Evolutionary conservation across 2,113 vertebrate genomes (phyloP).

Genomic region (Ammospiza nelsoni): DNA sequence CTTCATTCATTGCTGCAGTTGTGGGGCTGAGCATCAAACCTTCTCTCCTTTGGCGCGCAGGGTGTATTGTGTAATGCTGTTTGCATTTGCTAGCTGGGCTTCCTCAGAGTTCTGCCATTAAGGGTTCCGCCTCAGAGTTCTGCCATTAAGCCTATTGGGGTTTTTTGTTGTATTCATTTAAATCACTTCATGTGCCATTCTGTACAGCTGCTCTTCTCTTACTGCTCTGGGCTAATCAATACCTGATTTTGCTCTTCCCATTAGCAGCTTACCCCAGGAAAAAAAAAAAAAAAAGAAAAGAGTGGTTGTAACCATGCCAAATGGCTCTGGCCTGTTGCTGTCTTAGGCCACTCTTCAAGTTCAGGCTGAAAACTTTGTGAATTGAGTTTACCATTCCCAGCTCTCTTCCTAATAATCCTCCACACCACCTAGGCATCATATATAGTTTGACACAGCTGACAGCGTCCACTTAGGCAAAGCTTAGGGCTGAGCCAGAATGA

Average conservation of each 20-base stretch:
- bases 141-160: background rate
- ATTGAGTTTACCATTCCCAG: background rate
- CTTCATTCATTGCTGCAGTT: conserved; percentile 41
- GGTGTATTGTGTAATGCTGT: background rate
- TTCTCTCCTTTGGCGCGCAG: conserved; percentile 1
- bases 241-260: background rate
- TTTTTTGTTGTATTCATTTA: background rate
- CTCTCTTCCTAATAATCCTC: conserved; percentile 13
- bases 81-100: background rate
- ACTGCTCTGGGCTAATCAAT: background rate
- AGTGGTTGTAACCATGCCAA: background rate
- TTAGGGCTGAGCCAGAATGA: background rate
- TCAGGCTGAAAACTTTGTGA: conserved; percentile 31
- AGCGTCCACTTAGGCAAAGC: conserved; percentile 33
- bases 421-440: background rate
- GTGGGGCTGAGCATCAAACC: conserved; percentile 72
- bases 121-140: background rate
- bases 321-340: background rate
- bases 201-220: background rate
- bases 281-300: background rate
- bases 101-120: background rate
- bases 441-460: conserved; percentile 56
- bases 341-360: background rate
- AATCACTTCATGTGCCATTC: background rate
- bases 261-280: background rate